phyloP scores from a whole-genome alignment of 1,140 invertebrate species.

The Pseudoatta argentina region DNA sequence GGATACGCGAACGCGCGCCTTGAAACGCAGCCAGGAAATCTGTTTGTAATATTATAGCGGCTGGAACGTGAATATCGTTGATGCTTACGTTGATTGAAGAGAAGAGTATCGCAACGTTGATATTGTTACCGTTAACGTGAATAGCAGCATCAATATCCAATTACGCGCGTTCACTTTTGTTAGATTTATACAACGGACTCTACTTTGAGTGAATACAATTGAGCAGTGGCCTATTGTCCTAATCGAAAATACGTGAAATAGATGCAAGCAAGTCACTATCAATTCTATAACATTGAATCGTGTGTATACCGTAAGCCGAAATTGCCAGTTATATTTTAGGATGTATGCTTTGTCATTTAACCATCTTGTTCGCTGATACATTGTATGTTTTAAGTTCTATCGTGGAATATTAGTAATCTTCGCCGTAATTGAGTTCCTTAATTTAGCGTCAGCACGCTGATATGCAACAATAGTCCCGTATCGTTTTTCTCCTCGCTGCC shows the following conservation, averaged over 20 bases:
- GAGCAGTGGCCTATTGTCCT: conserved; percentile 16
- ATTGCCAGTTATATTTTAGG: conserved; percentile 25
- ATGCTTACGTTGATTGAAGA: conserved; percentile 5
- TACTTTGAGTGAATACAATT: conserved; percentile 4
- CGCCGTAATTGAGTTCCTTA: conserved; percentile 58
- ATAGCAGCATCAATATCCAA: conserved; percentile 23
- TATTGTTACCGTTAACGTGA: conserved; percentile 12
- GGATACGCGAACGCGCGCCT: conserved; percentile 33
- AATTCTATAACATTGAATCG: conserved; percentile 8
- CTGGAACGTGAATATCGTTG: conserved; percentile 16
- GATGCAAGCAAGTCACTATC: conserved; percentile 17
- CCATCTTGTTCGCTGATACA: conserved; percentile 38
- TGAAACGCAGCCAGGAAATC: conserved; percentile 58
- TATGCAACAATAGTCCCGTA: conserved; percentile 56
- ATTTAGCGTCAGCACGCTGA: conserved; percentile 51
- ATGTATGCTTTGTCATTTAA: conserved; percentile 25
- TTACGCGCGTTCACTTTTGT: conserved; percentile 33
- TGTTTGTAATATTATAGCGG: conserved; percentile 66
- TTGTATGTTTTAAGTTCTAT: conserved; percentile 37
- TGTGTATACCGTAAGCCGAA: background rate
- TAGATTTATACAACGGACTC: background rate
- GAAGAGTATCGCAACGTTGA: conserved; percentile 4
- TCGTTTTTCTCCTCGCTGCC: conserved; percentile 58
- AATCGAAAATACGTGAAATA: conserved; percentile 29
- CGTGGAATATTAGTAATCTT: conserved; percentile 53